Base-by-base conservation (phyloP, 1,140 invertebrate genomes). In the Ooceraea biroi region DNA sequence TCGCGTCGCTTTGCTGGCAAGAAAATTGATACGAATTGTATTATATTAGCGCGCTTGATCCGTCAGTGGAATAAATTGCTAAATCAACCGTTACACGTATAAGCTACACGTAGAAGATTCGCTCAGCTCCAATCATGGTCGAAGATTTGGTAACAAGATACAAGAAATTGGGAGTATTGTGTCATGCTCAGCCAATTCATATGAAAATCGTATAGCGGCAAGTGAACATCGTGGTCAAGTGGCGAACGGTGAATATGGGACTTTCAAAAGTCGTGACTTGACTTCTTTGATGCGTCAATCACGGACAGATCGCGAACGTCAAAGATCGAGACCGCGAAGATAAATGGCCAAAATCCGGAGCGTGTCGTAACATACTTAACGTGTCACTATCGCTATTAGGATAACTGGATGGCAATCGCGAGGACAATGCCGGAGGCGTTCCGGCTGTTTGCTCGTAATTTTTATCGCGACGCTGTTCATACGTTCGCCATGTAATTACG, bases 391-490 rank as follows among this genome's bases (percentile, higher is more conserved):
- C 50, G 30, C 69, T 36, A 41, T 80, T 58, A 17, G 36, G 52
- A 46, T 80, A 80, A 69, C 65, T 44, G 50, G 76, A 80, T 50
- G 0, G 50, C 36, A 57, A 80, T 57, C 22, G 52, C 25, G 12
- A 58, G 65, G 36, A 80, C 52, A 80, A 80, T 71, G 50, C 65
- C 76, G 25, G n/a, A 80, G 65, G 76, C 36, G 76, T 80, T 80
- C 65, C 76, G 76, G 63, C 55, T 71, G 52, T 80, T 80, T 78
- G 14, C 61, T 71, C 36, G 65, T 30, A 71, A 50, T 69, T 80
- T 71, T 65, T 58, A 58, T 80, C 65, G 52, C 65, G 25, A 58
- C 22, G 17, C 76, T 44, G 30, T 69, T 71, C 22, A 41, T 78
- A 46, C 63, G 50, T 14, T 22, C 58, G 10, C 17, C 22, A 8